Percentiles rank a stretch among this genome's conserved stretches.
phyloP scores from a whole-genome alignment of 1,140 invertebrate genomes.

The Lordiphosa clarofinis region DNA sequence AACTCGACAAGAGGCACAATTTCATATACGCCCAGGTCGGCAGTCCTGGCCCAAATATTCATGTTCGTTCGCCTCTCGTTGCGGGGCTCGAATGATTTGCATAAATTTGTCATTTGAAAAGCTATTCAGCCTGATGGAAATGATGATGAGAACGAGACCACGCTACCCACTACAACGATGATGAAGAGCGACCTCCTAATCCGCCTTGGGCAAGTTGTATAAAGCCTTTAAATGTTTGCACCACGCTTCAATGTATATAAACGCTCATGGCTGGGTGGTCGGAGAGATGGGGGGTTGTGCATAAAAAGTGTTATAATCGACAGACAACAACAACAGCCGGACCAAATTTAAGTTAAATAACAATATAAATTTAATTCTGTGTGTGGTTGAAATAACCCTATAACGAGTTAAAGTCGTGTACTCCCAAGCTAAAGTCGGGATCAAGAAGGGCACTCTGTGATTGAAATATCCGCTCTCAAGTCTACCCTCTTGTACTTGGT shows the following conservation, averaged over 20 bases:
- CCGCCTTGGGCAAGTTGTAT: conserved; percentile 35
- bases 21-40: no score
- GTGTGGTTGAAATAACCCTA: no score
- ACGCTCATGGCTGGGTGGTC: conserved; percentile 17
- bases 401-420: no score
- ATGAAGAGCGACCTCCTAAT: conserved; percentile 30
- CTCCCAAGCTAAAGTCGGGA: no score
- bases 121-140: conserved; percentile 72
- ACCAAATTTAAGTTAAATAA: no score
- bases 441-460: no score
- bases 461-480: no score
- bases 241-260: conserved; percentile 44
- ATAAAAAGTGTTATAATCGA: conserved; percentile 29
- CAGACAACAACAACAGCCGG: conserved; percentile 13
- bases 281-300: conserved; percentile 10
- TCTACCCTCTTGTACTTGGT: no score
- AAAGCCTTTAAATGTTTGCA: conserved; percentile 63
- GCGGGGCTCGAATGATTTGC: conserved; percentile 46
- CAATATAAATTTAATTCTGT: no score
- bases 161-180: conserved; percentile 35
- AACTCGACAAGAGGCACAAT: conserved; percentile 43
- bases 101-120: conserved; percentile 74
- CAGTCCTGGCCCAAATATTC: conserved; percentile 70
- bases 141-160: conserved; percentile 52
- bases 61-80: conserved; percentile 14